A percentile compares a stretch with the other conserved stretches of the same genome.
Evolutionary conservation across 92 coral and sea anemone genomes (phyloP).

Genomic region (Porites cylindrica): DNA sequence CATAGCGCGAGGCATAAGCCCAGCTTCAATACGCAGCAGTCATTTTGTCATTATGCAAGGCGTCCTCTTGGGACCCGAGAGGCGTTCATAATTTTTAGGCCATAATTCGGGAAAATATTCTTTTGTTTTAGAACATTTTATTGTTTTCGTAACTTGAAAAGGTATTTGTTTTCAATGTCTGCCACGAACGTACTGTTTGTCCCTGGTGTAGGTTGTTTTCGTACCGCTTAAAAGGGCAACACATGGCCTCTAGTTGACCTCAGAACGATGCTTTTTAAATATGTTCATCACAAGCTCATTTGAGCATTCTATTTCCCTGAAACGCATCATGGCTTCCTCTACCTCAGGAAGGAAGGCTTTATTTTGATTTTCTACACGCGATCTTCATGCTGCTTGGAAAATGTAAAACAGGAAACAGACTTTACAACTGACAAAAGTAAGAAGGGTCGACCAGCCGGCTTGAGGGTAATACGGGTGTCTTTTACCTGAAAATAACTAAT

Average conservation of each 20-base stretch:
- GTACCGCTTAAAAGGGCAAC: neutral
- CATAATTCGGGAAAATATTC: neutral
- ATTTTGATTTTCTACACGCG: neutral
- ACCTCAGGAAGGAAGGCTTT: neutral
- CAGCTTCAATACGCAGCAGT: neutral
- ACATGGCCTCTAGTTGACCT: neutral
- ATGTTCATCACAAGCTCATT: neutral
- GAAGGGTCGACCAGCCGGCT: neutral
- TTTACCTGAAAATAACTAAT: too few species aligned
- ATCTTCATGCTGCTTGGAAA: neutral
- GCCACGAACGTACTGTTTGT: neutral
- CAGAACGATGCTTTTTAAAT: neutral
- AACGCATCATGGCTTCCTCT: neutral
- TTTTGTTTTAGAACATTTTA: neutral
- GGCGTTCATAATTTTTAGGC: conserved; percentile 38
- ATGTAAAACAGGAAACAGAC: neutral
- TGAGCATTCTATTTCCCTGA: neutral
- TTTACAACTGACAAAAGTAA: too few species aligned
- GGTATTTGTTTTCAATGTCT: neutral
- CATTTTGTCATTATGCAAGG: neutral
- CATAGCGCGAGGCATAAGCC: neutral
- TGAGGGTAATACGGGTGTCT: neutral
- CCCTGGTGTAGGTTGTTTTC: neutral
- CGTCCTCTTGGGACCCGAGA: conserved; percentile 51
- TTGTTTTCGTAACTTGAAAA: conserved; percentile 27